Conservation (phyloP, 1,140 invertebrate species). For the Drosophila rhopaloa region DNA sequence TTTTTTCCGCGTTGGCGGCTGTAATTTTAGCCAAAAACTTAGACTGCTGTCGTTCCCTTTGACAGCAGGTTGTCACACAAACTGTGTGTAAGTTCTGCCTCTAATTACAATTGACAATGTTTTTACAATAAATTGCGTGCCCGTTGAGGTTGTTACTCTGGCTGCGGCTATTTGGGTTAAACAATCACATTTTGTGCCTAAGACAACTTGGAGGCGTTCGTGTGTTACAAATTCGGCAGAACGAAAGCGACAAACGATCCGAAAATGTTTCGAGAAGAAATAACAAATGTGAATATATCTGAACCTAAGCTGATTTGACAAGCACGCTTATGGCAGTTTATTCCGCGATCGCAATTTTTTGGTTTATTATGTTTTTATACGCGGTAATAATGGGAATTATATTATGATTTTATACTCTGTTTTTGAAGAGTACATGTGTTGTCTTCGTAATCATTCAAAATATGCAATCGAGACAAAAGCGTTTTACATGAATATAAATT, state of each 20-base stretch:
- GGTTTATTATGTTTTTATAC: slow-evolving; percentile 5
- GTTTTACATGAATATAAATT: too few species aligned
- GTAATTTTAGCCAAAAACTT: slow-evolving; percentile 74
- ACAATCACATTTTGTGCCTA: slow-evolving; percentile 70
- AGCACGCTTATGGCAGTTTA: slow-evolving; percentile 40
- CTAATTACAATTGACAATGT: slow-evolving; percentile 80
- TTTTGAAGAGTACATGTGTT: background rate
- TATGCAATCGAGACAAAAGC: too few species aligned
- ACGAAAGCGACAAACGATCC: slow-evolving; percentile 27
- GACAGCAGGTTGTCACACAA: slow-evolving; percentile 69
- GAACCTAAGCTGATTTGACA: slow-evolving; percentile 68
- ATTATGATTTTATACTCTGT: background rate
- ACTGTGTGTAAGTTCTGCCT: slow-evolving; percentile 54
- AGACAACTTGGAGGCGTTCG: slow-evolving; percentile 72
- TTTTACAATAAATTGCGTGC: slow-evolving; percentile 80
- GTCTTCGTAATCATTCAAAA: too few species aligned
- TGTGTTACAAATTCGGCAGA: slow-evolving; percentile 73
- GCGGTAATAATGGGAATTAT: slow-evolving; percentile 12
- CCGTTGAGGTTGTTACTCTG: slow-evolving; percentile 25
- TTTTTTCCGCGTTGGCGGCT: slow-evolving; percentile 44
- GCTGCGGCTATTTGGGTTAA: slow-evolving; percentile 70
- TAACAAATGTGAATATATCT: slow-evolving; percentile 20
- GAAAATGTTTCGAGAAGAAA: slow-evolving; percentile 19
- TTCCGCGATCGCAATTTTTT: slow-evolving; percentile 23
- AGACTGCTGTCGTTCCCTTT: slow-evolving; percentile 41